Base-by-base conservation (phyloP, 2,113 vertebrate genomes). In the Formicarius rufipectus region DNA sequence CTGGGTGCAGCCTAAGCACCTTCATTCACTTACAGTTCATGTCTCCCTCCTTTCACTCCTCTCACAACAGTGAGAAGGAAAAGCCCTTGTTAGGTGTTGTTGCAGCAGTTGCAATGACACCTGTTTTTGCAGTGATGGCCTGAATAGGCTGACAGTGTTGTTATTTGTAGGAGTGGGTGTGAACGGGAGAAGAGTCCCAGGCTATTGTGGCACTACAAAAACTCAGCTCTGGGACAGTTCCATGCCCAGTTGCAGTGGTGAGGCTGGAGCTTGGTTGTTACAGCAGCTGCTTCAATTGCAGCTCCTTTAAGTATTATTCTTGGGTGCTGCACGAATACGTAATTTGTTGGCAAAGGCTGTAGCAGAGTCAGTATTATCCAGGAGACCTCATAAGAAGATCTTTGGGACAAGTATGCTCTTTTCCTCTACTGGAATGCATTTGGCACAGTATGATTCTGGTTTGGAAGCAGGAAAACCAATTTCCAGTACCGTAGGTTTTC, bases 1-100 rank as follows among this genome's bases (percentile, higher is more conserved):
- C 64, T 73, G 67, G 13, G 30, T 67, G 30, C 69, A 85, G 40
- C 31, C 42, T 55, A 67, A 73, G 64, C 50, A 62, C 12, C 45
- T 87, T 83, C 4, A 10, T 79, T 87, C 49, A 33, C 14, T 55
- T 6, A 35, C 0, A 2, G 53, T 55, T 75, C 4, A 0, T 35
- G 55, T 14, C 21, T 59, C 11, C 7, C 33, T 60, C 78, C 50
- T 78, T 77, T 40, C 37, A 21, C 73, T 71, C 30, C 22, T 60
- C 30, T 87, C 52, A 3, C 28, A 84, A 27, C 4, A n/a, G 23
- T 3, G 33, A 58, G 28, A 90, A 67, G 42, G 45, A 52, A 74
- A 55, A 49, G 1, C 8, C 18, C 11, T 55, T 3, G 1, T 19
- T 20, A 31, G 0, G 6, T 47, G 44, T 18, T 55, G 44, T 49